These are phyloP conservation scores for Pantherophis alleghaniensis DNA, from an alignment of 2,797 vertebrate genomes.

Conservation along the genomic window DNA sequence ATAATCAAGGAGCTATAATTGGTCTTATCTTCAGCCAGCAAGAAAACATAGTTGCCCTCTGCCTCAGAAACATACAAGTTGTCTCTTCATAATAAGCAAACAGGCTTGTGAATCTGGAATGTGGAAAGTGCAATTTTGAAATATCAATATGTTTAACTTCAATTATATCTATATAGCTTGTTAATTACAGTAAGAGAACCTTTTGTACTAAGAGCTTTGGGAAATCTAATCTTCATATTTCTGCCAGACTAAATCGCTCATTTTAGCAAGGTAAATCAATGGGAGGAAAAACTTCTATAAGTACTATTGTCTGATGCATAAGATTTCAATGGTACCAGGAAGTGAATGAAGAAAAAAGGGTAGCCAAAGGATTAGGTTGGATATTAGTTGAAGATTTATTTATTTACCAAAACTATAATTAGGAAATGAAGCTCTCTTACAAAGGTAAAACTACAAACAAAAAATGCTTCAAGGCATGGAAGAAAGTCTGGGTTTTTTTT, in stretches of 20 bases:
- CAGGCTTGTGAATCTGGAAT: not conserved
- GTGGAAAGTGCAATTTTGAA: not conserved
- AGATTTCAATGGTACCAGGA: constrained; percentile 34
- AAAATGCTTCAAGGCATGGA: constrained; percentile 31
- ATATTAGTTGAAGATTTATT: constrained; percentile 50
- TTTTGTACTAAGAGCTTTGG: not conserved
- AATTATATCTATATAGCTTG: not conserved
- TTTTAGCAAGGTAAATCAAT: constrained; percentile 42
- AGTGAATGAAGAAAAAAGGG: constrained; percentile 44
- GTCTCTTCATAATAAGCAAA: not conserved
- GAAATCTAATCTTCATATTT: not conserved
- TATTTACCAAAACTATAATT: constrained; percentile 52
- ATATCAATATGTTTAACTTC: not conserved
- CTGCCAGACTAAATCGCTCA: not conserved
- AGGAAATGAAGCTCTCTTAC: constrained; percentile 48
- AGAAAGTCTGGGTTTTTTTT: constrained; percentile 15
- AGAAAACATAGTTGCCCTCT: not conserved
- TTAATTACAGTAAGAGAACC: not conserved
- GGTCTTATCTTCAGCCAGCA: not conserved
- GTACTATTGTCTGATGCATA: not conserved
- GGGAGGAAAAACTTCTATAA: constrained; percentile 16
- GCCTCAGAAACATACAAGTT: not conserved
- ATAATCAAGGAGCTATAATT: not conserved
- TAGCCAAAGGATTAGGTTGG: constrained; percentile 34
- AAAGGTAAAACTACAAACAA: constrained; percentile 47